Percentiles rank a stretch among this genome's conserved stretches.
phyloP scores from a whole-genome alignment of 2,888 invertebrate genomes.

The Tipula confusa region DNA sequence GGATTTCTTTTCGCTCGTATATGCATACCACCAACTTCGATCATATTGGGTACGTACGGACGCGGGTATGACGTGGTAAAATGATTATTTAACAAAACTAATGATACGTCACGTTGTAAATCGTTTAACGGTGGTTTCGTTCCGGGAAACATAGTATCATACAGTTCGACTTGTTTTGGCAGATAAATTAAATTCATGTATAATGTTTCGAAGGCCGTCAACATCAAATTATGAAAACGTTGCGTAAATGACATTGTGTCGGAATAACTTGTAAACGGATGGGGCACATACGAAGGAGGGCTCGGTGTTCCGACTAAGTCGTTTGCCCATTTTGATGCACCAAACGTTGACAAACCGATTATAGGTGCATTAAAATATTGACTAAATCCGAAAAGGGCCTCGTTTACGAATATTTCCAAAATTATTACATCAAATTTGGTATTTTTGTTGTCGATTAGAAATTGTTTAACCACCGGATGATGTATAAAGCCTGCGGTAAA shows the following conservation, averaged over 20 bases:
- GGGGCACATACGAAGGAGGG: conserved; percentile 46
- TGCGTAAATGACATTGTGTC: conserved; percentile 46
- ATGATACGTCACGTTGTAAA: conserved; percentile 41
- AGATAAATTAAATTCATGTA: conserved; percentile 39
- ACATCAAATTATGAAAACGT: conserved; percentile 40
- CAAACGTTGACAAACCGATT: conserved; percentile 39
- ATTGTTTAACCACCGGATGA: neutral
- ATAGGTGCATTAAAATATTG: conserved; percentile 40
- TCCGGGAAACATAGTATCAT: conserved; percentile 42
- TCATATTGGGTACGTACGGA: conserved; percentile 48
- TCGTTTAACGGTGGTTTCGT: conserved; percentile 40
- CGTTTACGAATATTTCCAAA: conserved; percentile 46
- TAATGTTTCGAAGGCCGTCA: too few species aligned
- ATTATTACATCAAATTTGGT: conserved; percentile 48
- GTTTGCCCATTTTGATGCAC: conserved; percentile 37
- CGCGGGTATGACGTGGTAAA: conserved; percentile 44
- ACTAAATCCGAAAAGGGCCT: conserved; percentile 42
- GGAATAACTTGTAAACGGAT: conserved; percentile 40
- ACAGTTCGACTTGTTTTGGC: conserved; percentile 43
- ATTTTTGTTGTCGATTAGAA: conserved; percentile 36
- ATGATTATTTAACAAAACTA: conserved; percentile 46
- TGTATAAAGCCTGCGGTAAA: too few species aligned
- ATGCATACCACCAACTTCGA: conserved; percentile 49
- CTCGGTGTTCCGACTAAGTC: conserved; percentile 41
- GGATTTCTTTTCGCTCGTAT: conserved; percentile 42